These are phyloP conservation scores for Cepaea hortensis DNA, from an alignment of 2,888 invertebrate species.

Conservation along the genomic window DNA sequence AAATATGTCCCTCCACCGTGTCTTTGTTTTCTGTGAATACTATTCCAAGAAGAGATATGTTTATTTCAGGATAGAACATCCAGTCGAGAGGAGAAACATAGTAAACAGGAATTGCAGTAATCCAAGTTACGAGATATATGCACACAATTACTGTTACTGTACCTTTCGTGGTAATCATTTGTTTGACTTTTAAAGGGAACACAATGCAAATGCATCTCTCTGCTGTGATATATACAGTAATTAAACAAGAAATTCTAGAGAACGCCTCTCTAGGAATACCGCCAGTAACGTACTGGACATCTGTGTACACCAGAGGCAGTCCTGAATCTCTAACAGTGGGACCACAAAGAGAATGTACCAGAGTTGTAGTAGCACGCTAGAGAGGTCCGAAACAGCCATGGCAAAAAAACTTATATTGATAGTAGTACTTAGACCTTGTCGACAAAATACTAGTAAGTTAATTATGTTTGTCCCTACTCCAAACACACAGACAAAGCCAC, in stretches of 20 bases:
- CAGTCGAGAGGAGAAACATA: neutral
- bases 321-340: neutral
- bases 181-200: neutral
- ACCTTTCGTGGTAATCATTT: neutral
- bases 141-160: neutral
- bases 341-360: neutral
- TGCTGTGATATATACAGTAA: neutral
- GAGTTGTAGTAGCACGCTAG: neutral
- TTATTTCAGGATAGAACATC: neutral
- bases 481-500: neutral
- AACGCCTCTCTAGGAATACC: neutral
- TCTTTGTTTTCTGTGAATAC: neutral
- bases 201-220: neutral
- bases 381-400: neutral
- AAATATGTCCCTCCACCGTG: neutral
- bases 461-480: neutral
- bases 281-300: neutral
- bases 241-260: neutral
- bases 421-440: neutral
- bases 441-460: neutral
- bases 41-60: neutral
- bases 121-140: neutral
- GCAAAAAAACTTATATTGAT: neutral
- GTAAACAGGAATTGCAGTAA: neutral
- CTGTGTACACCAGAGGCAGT: neutral